Evolutionary conservation across 2,113 vertebrate genomes (phyloP).

Genomic region (Nothobranchius furzeri): DNA sequence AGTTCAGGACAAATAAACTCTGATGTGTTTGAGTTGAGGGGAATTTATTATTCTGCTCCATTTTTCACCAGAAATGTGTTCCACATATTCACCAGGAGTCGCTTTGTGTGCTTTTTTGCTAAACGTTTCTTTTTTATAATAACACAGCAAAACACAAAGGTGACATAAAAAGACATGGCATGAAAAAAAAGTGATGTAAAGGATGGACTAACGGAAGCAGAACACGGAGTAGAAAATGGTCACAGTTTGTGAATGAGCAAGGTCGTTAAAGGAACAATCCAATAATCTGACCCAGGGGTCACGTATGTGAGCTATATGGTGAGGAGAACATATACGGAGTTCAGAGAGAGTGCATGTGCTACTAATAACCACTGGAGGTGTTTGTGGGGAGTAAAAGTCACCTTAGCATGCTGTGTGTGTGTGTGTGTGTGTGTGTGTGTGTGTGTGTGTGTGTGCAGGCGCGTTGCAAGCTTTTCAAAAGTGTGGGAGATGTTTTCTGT

Average conservation of each 20-base stretch:
- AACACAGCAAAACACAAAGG: no score
- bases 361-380: slow-evolving; percentile 16
- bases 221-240: slow-evolving; percentile 19
- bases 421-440: slow-evolving; percentile 15
- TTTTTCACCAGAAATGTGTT: background rate
- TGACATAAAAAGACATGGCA: background rate
- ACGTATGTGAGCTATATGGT: slow-evolving; percentile 32
- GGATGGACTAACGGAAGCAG: slow-evolving; percentile 11
- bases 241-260: slow-evolving; percentile 20
- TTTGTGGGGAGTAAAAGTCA: slow-evolving; percentile 51
- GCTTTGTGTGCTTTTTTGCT: background rate
- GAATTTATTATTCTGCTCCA: background rate
- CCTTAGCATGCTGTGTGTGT: slow-evolving; percentile 31
- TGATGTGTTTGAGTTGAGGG: background rate
- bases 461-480: no score
- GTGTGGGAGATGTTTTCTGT: no score
- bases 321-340: slow-evolving; percentile 20
- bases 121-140: no score
- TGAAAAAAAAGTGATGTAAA: background rate
- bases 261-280: slow-evolving; percentile 41
- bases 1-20: background rate
- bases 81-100: background rate
- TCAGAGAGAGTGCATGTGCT: background rate
- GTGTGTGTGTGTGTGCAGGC: background rate
- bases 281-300: slow-evolving; percentile 43